Conservation (phyloP, 2,888 invertebrate genomes). For the Cryptus viduatorius region DNA sequence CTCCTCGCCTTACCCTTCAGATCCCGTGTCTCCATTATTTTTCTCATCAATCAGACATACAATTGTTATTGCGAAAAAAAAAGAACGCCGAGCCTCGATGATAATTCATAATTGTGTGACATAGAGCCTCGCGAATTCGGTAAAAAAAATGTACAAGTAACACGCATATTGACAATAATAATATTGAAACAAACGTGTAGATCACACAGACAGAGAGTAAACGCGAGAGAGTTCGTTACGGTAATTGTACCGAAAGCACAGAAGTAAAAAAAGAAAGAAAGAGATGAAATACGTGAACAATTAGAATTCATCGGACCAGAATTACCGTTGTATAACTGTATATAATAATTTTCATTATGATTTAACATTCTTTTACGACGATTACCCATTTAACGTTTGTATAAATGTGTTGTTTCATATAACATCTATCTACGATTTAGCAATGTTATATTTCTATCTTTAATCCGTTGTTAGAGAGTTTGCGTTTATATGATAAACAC, state of each 20-base stretch:
- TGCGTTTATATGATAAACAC: constrained; percentile 60
- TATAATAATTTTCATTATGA: constrained; percentile 67
- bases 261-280: not conserved
- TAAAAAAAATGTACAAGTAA: constrained; percentile 31
- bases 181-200: constrained; percentile 31
- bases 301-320: constrained; percentile 79
- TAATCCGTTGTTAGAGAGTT: constrained; percentile 74
- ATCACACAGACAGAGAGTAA: not conserved
- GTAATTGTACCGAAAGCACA: constrained; percentile 13
- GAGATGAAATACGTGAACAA: constrained; percentile 69
- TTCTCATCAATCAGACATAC: constrained; percentile 27
- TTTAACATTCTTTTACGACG: constrained; percentile 74
- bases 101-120: constrained; percentile 30
- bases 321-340: constrained; percentile 73
- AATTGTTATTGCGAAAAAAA: constrained; percentile 40
- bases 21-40: constrained; percentile 48
- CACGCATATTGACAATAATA: constrained; percentile 64
- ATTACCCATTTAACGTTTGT: constrained; percentile 75
- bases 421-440: constrained; percentile 78
- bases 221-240: constrained; percentile 21
- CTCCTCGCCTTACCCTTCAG: not conserved
- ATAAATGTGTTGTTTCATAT: constrained; percentile 78
- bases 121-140: constrained; percentile 41
- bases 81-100: constrained; percentile 41
- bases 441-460: constrained; percentile 77